Evolutionary conservation across 1,140 invertebrate genomes (phyloP).

Genomic region (Ptiloglossa arizonensis): DNA sequence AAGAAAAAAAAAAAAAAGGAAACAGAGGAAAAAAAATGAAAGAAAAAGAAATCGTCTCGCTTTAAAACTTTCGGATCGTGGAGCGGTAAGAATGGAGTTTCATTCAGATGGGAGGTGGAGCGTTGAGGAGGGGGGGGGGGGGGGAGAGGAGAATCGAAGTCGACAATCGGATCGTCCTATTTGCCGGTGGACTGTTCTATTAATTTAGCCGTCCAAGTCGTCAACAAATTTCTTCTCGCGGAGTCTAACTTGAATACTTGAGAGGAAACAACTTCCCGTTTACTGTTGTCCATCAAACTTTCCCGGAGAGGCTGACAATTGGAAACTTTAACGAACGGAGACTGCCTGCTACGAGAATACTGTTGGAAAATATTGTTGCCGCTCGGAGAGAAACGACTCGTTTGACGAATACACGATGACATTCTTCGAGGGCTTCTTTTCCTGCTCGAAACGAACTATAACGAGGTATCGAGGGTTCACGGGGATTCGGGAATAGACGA

Average conservation of each 20-base stretch:
- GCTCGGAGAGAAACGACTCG: too few relatives aligned
- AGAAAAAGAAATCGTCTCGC: too few relatives aligned
- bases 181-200: background rate
- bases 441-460: too few relatives aligned
- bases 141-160: background rate
- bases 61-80: background rate
- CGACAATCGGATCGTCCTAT: background rate
- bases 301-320: background rate
- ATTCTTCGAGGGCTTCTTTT: too few relatives aligned
- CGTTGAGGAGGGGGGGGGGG: too few relatives aligned
- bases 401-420: too few relatives aligned
- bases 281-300: background rate
- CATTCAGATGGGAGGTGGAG: too few relatives aligned
- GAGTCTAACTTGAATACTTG: background rate
- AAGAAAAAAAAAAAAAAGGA: too few relatives aligned
- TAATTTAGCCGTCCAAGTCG: conserved; percentile 6
- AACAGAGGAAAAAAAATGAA: too few relatives aligned
- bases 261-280: conserved; percentile 1
- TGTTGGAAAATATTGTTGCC: background rate
- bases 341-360: background rate
- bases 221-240: background rate
- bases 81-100: background rate
- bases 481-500: too few relatives aligned
- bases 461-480: too few relatives aligned
- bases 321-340: conserved; percentile 12